Base-by-base conservation (phyloP, 2,888 invertebrate genomes). In the Napeogenes inachia region DNA sequence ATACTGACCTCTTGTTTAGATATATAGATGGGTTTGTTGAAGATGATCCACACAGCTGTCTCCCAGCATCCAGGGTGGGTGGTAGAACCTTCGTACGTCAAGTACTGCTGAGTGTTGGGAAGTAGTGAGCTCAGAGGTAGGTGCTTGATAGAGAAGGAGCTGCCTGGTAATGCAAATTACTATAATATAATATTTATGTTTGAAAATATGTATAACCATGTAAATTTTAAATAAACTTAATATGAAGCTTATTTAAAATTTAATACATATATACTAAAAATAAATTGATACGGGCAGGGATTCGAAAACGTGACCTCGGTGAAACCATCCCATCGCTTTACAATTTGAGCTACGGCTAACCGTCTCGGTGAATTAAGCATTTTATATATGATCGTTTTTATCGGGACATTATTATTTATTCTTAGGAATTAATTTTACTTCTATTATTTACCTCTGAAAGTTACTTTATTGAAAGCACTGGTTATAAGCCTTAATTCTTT, bases 61-160 rank as follows among this genome's bases (percentile, higher is more conserved):
- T 99, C 99, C 95, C 98, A 97, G 88, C 99, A 99, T 57, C 98
- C 97, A 8, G 99, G 99, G 88, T 97, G 97, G 61, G 99, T 99
- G 73, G 98, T 96, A 71, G 98, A 98, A 33, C 99, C 99, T 82
- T 99, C 98, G 85, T 99, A 99, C 42, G 99, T 99, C 91, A 99
- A 96, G 90, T 98, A 99, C 82, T 97, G 95, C 75, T 95, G 94
- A 54, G 98, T 99, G 80, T 95, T 95, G 68, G 99, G 99, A 74
- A 99, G 92, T 61, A 99, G 91, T 61, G 95, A 95, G 75, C 95
- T 94, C 72, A 98, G 92, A 38, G 97, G 97, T 75, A 98, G 91
- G 80, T 97, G 95, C 76, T 95, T 94, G 80, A 98, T 95, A 62
- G 94, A 94, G 66, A 94, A 95, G 61, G 94, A 94, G 75, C 95